Percentiles rank a stretch among this genome's conserved stretches.
Conservation (phyloP, 2,113 vertebrate species). For the Steatornis caripensis region DNA sequence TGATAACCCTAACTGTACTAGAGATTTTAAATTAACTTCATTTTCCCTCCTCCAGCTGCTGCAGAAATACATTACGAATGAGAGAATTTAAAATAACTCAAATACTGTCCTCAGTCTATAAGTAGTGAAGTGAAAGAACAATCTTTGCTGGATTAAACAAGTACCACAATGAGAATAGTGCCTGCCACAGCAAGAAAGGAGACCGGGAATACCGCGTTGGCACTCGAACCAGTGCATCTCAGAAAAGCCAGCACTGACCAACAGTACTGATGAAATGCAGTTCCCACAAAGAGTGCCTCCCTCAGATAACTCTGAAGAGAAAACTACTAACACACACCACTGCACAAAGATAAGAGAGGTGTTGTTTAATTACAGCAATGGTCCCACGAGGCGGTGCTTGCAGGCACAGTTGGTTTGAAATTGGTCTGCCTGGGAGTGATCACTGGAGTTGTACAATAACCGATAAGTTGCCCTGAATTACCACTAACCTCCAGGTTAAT, state of each 20-base stretch:
- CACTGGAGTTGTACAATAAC: neutral
- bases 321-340: neutral
- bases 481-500: neutral
- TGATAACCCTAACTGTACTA: neutral
- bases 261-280: neutral
- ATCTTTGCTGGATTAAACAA: neutral
- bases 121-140: neutral
- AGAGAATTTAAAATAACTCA: neutral
- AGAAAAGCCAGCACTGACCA: neutral
- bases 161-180: neutral
- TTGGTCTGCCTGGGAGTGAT: neutral
- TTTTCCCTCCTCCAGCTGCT: neutral
- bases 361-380: neutral
- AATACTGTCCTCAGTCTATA: neutral
- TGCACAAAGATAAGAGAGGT: neutral
- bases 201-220: neutral
- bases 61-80: neutral
- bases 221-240: neutral
- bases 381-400: fast-evolving
- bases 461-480: neutral
- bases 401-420: neutral
- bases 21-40: neutral
- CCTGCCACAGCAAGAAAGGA: neutral
- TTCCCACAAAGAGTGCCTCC: neutral
- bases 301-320: neutral